Evolutionary conservation across 2,797 vertebrate species (phyloP), one percentile per base, ranked within the genome.

Genomic region (Sitta carolinensis): DNA sequence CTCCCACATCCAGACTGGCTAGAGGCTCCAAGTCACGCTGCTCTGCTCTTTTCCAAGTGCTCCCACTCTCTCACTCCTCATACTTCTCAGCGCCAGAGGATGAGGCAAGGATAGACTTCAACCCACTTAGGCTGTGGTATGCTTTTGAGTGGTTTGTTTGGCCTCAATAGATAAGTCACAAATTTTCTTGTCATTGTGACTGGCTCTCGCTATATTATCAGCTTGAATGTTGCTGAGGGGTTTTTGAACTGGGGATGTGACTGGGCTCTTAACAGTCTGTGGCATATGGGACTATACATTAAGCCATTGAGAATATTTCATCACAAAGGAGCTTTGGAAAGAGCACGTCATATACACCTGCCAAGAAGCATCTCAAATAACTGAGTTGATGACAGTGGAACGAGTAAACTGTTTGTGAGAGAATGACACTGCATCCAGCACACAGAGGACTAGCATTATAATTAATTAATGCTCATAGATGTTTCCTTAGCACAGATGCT

Each of bases 401-500:
- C 0, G 0, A 90, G 29, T 75, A 75, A 87, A 91, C 67, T 84
- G 73, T 83, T 92, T 84, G 48, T 91, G 83, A 89, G 82, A 78
- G 77, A 85, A 64, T 90, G 87, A 66, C 91, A 90, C 68, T 67
- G 57, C 67, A 91, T 59, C 74, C 45, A 90, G 90, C 63, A 82
- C 83, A 89, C 50, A 82, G 74, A 95, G 63, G 69, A 84, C 89
- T 89, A 82, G 40, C 47, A 36, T 93, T 89, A 82, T 90, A 89
- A 91, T 93, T 94, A 95, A 96, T 97, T 95, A 96, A 96, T 92
- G 59, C 84, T 93, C 67, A 69, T 72, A 94, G 87, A 61, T 13
- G 6, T 81, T 94, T 94, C 83, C 72, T 84, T 83, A 93, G 73
- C 68, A 82, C 61, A 90, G 75, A 89, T 94, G 78, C 74, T 75